A percentile compares a stretch with the other conserved stretches of the same genome.
These are phyloP conservation scores for Sardina pilchardus DNA, from an alignment of 2,113 vertebrate species.

Conservation along the genomic window DNA sequence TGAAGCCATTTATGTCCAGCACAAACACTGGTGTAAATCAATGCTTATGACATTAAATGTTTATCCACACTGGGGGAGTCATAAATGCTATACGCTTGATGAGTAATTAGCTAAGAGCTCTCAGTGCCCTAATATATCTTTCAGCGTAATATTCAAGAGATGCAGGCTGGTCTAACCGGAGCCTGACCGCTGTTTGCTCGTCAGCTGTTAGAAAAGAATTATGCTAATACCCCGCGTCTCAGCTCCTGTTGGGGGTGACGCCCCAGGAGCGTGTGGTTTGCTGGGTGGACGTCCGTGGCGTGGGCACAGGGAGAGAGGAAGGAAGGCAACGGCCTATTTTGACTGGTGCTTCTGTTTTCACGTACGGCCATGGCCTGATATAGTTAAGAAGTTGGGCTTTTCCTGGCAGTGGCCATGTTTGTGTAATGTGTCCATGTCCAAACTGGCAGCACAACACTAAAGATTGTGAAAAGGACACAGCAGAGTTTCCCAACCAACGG, in stretches of 20 bases:
- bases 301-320: not conserved
- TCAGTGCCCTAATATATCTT: not conserved
- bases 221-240: conserved; percentile 16
- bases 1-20: not conserved
- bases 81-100: conserved; percentile 22
- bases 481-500: not conserved
- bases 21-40: conserved; percentile 14
- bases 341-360: not conserved
- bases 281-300: not conserved
- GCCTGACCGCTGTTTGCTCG: not conserved
- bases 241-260: not conserved
- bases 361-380: not conserved
- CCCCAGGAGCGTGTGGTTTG: not conserved
- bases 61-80: conserved; percentile 28
- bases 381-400: not conserved
- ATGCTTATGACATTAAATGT: conserved; percentile 21
- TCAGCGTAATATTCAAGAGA: not conserved
- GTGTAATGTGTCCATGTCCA: not conserved
- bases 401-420: conserved; percentile 1
- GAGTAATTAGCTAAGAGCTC: conserved; percentile 35
- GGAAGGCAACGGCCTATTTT: not conserved
- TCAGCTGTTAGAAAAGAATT: not conserved
- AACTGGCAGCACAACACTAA: not conserved
- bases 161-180: not conserved
- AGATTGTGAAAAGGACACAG: conserved; percentile 6